Conservation (phyloP, 2,797 vertebrate species). For the Lagodon rhomboides region DNA sequence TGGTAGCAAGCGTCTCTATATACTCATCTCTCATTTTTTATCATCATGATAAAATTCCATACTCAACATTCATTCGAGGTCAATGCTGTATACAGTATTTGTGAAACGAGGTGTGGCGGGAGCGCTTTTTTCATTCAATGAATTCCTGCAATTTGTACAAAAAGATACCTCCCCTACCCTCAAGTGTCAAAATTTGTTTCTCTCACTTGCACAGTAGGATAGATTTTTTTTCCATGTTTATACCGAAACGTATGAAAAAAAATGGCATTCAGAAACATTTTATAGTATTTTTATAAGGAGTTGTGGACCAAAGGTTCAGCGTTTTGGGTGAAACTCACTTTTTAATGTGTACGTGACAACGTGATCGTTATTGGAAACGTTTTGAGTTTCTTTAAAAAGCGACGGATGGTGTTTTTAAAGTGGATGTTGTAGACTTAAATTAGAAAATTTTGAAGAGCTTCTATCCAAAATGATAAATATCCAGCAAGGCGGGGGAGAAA, state of each 20-base stretch:
- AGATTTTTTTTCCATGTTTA: constrained; percentile 85
- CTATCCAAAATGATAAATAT: constrained; percentile 48
- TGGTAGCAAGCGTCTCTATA: constrained; percentile 71
- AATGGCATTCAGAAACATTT: constrained; percentile 85
- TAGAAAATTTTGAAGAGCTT: constrained; percentile 62
- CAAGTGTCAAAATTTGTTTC: constrained; percentile 78
- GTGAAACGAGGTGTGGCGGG: constrained; percentile 63
- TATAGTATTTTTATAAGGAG: constrained; percentile 89
- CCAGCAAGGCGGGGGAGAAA: constrained; percentile 5
- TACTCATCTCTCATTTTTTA: constrained; percentile 58
- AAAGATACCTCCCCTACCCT: constrained; percentile 74
- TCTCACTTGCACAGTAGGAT: constrained; percentile 86
- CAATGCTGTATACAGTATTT: constrained; percentile 61
- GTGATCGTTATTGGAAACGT: constrained; percentile 62
- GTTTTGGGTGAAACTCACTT: constrained; percentile 79
- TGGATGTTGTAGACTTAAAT: constrained; percentile 57
- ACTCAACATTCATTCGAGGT: constrained; percentile 51
- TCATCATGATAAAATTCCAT: constrained; percentile 55
- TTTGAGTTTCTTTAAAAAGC: constrained; percentile 63
- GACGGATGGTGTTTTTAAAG: constrained; percentile 61
- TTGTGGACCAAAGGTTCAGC: constrained; percentile 84
- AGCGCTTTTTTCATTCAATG: constrained; percentile 69
- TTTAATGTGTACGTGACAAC: constrained; percentile 67
- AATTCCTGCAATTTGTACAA: constrained; percentile 81
- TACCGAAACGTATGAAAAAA: constrained; percentile 75